A percentile compares a stretch with the other conserved stretches of the same genome.
Conservation (phyloP, 2,888 invertebrate genomes). For the Drosophila antonietae region DNA sequence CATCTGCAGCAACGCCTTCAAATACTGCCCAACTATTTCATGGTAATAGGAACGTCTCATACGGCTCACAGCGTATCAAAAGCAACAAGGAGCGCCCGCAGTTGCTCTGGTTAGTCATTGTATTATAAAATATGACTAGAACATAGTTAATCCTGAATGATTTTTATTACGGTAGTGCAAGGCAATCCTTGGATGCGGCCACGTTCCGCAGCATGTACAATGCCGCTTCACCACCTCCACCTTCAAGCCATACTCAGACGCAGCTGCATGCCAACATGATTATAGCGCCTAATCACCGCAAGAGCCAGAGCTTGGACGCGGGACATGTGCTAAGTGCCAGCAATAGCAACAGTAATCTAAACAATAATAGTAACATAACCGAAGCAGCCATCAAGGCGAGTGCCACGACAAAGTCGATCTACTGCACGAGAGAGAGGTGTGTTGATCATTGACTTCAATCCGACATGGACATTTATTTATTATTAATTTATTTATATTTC, state of each 20-base stretch:
- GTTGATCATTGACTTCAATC: conserved; percentile 2
- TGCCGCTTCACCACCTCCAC: conserved; percentile 53
- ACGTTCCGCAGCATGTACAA: conserved; percentile 73
- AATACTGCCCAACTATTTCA: conserved; percentile 28
- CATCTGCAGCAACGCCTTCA: conserved; percentile 25
- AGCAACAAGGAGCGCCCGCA: conserved; percentile 87
- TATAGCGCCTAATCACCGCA: conserved; percentile 87
- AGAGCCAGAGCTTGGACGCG: conserved; percentile 93
- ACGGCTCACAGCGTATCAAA: conserved; percentile 87
- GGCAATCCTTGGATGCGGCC: conserved; percentile 78
- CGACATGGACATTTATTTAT: too few species aligned
- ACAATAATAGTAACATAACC: conserved; percentile 47
- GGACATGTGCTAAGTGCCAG: conserved; percentile 81
- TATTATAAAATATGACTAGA: neutral
- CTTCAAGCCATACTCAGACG: conserved; percentile 53
- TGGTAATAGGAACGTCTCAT: conserved; percentile 49
- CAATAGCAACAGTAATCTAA: conserved; percentile 32
- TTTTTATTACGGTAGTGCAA: conserved; percentile 48
- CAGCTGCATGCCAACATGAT: conserved; percentile 75
- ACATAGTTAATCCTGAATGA: rapidly evolving
- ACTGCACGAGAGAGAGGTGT: conserved; percentile 85
- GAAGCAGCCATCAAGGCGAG: conserved; percentile 81
- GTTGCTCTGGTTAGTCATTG: conserved; percentile 74
- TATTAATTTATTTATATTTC: neutral
- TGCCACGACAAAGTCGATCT: conserved; percentile 82